Percentiles rank a stretch among this genome's conserved stretches.
phyloP scores from a whole-genome alignment of 1,140 invertebrate genomes.

The Heliothis subflexa region DNA sequence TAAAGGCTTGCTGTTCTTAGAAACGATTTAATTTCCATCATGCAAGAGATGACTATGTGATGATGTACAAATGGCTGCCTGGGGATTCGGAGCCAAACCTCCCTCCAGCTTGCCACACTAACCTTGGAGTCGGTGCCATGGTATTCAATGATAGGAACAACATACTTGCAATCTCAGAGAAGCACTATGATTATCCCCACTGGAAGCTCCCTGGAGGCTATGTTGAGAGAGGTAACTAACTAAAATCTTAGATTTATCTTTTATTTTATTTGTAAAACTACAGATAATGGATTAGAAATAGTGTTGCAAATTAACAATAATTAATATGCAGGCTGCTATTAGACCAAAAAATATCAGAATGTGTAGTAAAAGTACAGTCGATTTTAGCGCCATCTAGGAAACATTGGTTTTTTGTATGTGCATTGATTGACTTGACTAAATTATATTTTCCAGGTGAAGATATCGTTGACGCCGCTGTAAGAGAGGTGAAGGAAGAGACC shows the following conservation, averaged over 20 bases:
- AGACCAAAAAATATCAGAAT: too few relatives aligned
- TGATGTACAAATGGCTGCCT: slow-evolving; percentile 94
- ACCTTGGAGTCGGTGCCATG: slow-evolving; percentile 95
- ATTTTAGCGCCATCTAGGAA: too few relatives aligned
- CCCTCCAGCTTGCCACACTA: slow-evolving; percentile 94
- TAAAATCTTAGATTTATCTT: too few relatives aligned
- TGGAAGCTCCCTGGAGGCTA: slow-evolving; percentile 98
- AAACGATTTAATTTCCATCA: slow-evolving; percentile 96
- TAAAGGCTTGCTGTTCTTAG: slow-evolving; percentile 83
- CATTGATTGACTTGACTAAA: neutral
- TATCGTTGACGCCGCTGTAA: slow-evolving; percentile 90
- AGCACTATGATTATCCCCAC: slow-evolving; percentile 88
- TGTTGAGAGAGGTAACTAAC: slow-evolving; percentile 91
- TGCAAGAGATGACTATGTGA: slow-evolving; percentile 92
- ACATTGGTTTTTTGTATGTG: too few relatives aligned
- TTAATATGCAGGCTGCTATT: too few relatives aligned
- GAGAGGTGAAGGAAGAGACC: slow-evolving; percentile 97
- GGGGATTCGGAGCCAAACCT: slow-evolving; percentile 87
- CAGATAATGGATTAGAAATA: too few relatives aligned
- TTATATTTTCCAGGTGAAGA: slow-evolving; percentile 90
- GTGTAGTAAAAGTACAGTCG: too few relatives aligned
- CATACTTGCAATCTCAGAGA: slow-evolving; percentile 93
- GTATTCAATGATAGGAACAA: slow-evolving; percentile 92
- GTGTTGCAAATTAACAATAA: too few relatives aligned
- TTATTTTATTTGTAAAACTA: too few relatives aligned